Conservation (phyloP, 2,888 invertebrate species). For the Eretmocerus hayati region DNA sequence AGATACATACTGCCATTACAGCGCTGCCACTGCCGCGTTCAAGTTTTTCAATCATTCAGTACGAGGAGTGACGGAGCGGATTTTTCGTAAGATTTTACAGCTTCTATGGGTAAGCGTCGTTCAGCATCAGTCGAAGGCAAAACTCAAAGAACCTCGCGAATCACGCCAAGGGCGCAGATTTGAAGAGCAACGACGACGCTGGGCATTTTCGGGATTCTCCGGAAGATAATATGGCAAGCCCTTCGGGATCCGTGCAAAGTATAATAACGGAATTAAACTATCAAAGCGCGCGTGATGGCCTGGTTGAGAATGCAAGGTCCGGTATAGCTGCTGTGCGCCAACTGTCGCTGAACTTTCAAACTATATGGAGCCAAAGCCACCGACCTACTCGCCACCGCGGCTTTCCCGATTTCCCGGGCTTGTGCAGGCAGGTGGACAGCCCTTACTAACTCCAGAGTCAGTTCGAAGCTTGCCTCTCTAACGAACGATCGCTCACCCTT, state of each 20-base stretch:
- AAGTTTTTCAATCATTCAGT: constrained; percentile 24
- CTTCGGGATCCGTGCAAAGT: constrained; percentile 21
- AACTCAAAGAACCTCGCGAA: neutral
- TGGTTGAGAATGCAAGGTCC: too few species aligned
- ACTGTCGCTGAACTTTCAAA: constrained; percentile 10
- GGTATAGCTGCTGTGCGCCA: too few species aligned
- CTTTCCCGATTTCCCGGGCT: neutral
- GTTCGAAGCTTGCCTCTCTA: too few species aligned
- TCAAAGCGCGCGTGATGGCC: constrained; percentile 28
- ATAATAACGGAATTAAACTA: constrained; percentile 31
- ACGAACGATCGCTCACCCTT: too few species aligned
- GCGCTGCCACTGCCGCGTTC: neutral
- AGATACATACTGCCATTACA: too few species aligned
- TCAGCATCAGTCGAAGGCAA: neutral
- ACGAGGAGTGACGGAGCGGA: constrained; percentile 3
- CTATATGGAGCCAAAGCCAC: too few species aligned
- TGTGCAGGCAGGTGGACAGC: too few species aligned
- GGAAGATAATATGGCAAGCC: constrained; percentile 25
- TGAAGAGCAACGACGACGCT: neutral
- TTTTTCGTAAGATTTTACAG: constrained; percentile 6
- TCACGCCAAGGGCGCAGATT: neutral
- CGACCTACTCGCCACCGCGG: too few species aligned
- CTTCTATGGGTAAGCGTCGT: too few species aligned
- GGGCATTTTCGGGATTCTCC: constrained; percentile 19
- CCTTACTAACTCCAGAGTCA: too few species aligned